Percentiles rank a stretch among this genome's conserved stretches.
Conservation (phyloP, 2,113 vertebrate species). For the Gambusia holbrooki region DNA sequence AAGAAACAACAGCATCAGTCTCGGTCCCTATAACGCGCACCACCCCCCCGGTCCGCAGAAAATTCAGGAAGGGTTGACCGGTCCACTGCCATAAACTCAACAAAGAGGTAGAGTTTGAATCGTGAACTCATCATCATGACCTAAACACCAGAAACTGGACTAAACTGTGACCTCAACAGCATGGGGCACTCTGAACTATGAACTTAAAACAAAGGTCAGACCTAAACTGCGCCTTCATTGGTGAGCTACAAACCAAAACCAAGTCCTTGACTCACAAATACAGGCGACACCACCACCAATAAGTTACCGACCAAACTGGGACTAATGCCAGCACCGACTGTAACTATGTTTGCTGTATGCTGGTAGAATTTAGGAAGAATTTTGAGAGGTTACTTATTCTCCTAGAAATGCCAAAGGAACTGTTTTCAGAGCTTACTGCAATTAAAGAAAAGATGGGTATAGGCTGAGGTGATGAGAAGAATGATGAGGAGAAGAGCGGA, state of each 20-base stretch:
- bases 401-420: background rate
- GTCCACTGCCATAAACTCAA: background rate
- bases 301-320: background rate
- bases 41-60: no score
- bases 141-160: background rate
- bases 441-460: background rate
- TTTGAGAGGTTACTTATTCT: background rate
- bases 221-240: background rate
- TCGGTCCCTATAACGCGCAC: no score
- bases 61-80: no score
- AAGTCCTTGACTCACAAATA: background rate
- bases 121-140: background rate
- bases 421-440: background rate
- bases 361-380: background rate
- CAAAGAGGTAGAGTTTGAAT: background rate
- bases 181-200: background rate
- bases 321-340: background rate
- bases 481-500: slow-evolving; percentile 34
- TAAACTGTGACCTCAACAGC: background rate
- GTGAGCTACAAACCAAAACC: background rate
- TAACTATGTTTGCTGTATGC: background rate
- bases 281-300: background rate
- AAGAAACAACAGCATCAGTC: no score
- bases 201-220: background rate
- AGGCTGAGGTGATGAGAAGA: slow-evolving; percentile 7